Conservation (phyloP, 2,113 vertebrate species). For the Rallus limicola region DNA sequence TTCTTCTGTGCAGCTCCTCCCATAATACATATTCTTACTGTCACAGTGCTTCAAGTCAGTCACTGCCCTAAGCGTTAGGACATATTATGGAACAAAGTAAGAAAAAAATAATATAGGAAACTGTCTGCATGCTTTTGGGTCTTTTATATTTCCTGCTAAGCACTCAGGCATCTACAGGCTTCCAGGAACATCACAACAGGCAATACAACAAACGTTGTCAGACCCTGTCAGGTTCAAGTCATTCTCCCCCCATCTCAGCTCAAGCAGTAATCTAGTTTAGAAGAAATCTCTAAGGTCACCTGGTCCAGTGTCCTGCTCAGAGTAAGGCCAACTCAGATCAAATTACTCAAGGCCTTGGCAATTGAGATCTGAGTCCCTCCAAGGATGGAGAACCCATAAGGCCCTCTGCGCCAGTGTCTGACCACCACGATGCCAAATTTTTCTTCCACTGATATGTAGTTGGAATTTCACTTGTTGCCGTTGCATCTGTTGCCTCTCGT, state of each 20-base stretch:
- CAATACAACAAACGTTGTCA: not conserved
- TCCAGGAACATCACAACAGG: not conserved
- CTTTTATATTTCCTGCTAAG: not conserved
- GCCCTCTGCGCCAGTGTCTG: not conserved
- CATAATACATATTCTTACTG: not conserved
- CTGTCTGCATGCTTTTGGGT: not conserved
- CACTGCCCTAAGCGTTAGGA: not conserved
- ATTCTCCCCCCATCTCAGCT: not conserved
- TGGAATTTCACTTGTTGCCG: not conserved
- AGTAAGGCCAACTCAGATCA: not conserved
- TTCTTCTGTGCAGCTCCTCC: not conserved
- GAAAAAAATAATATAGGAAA: not conserved
- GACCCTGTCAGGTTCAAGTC: not conserved
- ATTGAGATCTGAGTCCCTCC: not conserved
- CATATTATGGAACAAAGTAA: not conserved
- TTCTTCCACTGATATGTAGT: not conserved
- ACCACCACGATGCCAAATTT: not conserved
- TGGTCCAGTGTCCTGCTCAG: not conserved
- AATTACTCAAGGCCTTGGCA: not conserved
- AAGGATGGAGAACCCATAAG: not conserved
- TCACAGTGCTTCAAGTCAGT: not conserved
- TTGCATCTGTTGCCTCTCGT: not conserved
- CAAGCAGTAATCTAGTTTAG: not conserved
- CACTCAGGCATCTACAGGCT: not conserved
- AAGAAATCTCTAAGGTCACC: not conserved